Percentiles rank a stretch among this genome's conserved stretches.
Conservation (phyloP, 1,140 invertebrate species). For the Eurosta solidaginis region DNA sequence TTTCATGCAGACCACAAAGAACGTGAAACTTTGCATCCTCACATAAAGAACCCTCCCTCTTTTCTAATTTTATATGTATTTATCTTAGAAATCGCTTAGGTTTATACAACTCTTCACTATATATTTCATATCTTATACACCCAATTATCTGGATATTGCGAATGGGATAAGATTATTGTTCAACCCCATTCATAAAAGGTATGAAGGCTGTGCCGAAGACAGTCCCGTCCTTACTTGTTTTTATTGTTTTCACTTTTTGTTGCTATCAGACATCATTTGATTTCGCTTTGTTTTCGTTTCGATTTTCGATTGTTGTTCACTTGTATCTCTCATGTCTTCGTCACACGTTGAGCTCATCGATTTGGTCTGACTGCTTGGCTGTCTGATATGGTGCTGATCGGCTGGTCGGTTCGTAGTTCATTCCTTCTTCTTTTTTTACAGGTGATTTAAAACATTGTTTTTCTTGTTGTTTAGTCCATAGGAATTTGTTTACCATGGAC, state of each 20-base stretch:
- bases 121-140: too few species aligned
- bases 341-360: conserved; percentile 44
- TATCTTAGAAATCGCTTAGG: too few species aligned
- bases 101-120: too few species aligned
- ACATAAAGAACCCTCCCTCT: too few species aligned
- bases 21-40: too few species aligned
- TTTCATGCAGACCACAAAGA: too few species aligned
- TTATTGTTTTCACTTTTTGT: neutral
- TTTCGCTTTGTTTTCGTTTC: conserved; percentile 4
- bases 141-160: too few species aligned
- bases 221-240: too few species aligned
- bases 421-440: neutral
- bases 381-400: neutral
- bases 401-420: neutral
- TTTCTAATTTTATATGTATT: too few species aligned
- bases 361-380: neutral
- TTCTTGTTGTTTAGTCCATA: neutral
- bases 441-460: neutral
- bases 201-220: too few species aligned
- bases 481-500: neutral
- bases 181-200: too few species aligned
- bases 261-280: conserved; percentile 1
- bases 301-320: conserved; percentile 7
- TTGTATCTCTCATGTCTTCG: conserved; percentile 48
- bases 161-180: too few species aligned